These are phyloP conservation scores for Ephydatia muelleri DNA, from an alignment of 37 sponge, comb jelly and placozoan genomes.

Conservation along the genomic window DNA sequence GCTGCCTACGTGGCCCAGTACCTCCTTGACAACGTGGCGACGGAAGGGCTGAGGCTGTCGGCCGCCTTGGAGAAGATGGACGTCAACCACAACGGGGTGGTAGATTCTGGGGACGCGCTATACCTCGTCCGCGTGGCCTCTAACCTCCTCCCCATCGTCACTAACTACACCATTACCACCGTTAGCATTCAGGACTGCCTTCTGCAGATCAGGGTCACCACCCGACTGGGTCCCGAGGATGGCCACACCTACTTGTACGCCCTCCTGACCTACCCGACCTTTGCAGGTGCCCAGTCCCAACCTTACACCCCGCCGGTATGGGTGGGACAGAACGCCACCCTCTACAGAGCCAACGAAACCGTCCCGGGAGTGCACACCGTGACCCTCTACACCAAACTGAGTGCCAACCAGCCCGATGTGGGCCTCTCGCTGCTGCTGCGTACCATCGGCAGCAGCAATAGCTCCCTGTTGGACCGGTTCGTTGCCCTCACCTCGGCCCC, in stretches of 20 bases:
- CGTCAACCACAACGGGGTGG: slow-evolving; percentile 22
- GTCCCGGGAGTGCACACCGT: neutral
- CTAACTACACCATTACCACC: neutral
- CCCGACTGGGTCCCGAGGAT: neutral
- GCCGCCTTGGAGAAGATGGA: neutral
- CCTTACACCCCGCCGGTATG: neutral
- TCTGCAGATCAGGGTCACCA: slow-evolving; percentile 9
- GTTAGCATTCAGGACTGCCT: slow-evolving; percentile 14
- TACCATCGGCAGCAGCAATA: slow-evolving; percentile 9
- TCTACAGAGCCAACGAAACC: neutral
- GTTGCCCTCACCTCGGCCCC: neutral
- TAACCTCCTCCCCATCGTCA: slow-evolving; percentile 43
- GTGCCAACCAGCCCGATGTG: neutral
- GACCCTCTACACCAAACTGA: slow-evolving; percentile 22
- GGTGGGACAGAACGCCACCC: neutral
- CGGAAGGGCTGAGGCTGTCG: neutral
- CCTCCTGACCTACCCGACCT: slow-evolving; percentile 34
- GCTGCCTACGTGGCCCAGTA: slow-evolving; percentile 18
- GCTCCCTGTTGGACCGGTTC: slow-evolving; percentile 9
- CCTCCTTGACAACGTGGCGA: neutral
- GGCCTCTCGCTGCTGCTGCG: slow-evolving; percentile 36
- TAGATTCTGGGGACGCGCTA: slow-evolving; percentile 39
- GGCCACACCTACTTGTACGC: slow-evolving; percentile 3
- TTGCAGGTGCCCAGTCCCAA: neutral
- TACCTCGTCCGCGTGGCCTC: slow-evolving; percentile 25